These are phyloP conservation scores for Eilema caniola DNA, from an alignment of 2,888 invertebrate species.

Conservation along the genomic window DNA sequence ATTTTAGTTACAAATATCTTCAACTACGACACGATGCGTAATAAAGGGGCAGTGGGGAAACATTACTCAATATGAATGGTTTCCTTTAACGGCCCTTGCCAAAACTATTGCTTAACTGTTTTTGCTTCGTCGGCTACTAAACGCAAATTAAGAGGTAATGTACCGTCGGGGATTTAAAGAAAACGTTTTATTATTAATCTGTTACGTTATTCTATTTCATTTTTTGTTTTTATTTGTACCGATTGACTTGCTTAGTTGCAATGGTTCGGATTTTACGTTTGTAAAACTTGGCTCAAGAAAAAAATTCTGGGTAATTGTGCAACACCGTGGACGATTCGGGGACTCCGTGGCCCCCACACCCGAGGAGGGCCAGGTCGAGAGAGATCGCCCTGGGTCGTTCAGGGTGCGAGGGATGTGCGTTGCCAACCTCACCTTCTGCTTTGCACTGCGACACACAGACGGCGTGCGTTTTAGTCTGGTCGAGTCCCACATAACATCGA, in stretches of 20 bases:
- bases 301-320: too few relatives aligned
- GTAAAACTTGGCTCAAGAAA: too few relatives aligned
- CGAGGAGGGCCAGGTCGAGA: too few relatives aligned
- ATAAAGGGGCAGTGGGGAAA: conserved; percentile 72
- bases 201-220: not conserved
- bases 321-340: too few relatives aligned
- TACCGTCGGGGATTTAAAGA: conserved; percentile 41
- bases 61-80: conserved; percentile 80
- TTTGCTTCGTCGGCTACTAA: conserved; percentile 58
- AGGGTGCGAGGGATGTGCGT: too few relatives aligned
- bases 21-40: conserved; percentile 64
- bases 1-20: conserved; percentile 69
- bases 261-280: too few relatives aligned
- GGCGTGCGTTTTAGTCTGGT: too few relatives aligned
- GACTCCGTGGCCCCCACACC: too few relatives aligned
- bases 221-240: not conserved
- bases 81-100: conserved; percentile 71
- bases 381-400: too few relatives aligned
- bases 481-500: too few relatives aligned
- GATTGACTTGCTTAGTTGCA: not conserved
- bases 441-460: too few relatives aligned
- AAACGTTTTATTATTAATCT: conserved; percentile 3
- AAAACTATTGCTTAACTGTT: conserved; percentile 75
- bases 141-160: conserved; percentile 62
- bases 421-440: too few relatives aligned